phyloP scores from a whole-genome alignment of 2,888 invertebrate species.

The Eupelmus urozonus region DNA sequence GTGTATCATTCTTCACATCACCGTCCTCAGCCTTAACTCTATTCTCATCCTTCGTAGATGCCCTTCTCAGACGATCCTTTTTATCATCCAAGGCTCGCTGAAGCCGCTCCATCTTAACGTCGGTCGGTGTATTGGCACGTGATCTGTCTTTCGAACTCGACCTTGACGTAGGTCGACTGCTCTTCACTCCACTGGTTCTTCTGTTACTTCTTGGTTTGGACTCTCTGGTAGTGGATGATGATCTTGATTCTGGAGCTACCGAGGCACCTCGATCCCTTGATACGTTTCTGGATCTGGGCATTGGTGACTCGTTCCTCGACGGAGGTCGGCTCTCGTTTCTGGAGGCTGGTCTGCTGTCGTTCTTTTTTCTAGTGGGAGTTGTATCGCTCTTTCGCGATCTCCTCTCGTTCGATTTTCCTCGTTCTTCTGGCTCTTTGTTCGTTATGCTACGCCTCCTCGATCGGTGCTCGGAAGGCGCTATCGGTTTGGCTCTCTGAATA shows the following conservation, averaged over 20 bases:
- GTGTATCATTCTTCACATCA: slow-evolving; percentile 74
- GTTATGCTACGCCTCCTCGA: slow-evolving; percentile 30
- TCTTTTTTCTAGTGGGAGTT: slow-evolving; percentile 59
- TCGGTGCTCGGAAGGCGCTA: slow-evolving; percentile 30
- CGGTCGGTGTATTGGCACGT: slow-evolving; percentile 71
- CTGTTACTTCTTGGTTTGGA: slow-evolving; percentile 47
- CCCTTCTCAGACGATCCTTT: slow-evolving; percentile 62
- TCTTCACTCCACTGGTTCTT: not conserved
- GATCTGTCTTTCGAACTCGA: slow-evolving; percentile 70
- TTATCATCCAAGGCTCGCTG: slow-evolving; percentile 66
- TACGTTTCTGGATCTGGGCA: slow-evolving; percentile 64
- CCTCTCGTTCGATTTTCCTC: slow-evolving; percentile 37
- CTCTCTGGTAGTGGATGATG: slow-evolving; percentile 67
- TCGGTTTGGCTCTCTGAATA: slow-evolving; percentile 50
- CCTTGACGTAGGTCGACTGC: slow-evolving; percentile 67
- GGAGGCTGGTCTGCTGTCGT: slow-evolving; percentile 47
- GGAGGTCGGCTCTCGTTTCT: slow-evolving; percentile 60
- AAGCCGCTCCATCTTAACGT: slow-evolving; percentile 73
- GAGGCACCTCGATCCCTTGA: slow-evolving; percentile 58
- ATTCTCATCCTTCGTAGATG: slow-evolving; percentile 51
- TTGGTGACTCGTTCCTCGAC: slow-evolving; percentile 69
- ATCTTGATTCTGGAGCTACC: slow-evolving; percentile 64
- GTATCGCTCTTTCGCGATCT: slow-evolving; percentile 39
- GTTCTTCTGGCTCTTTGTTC: no score
- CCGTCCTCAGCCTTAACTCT: slow-evolving; percentile 37